Evolutionary conservation across 2,113 vertebrate genomes (phyloP), one percentile per base, ranked within the genome.

Genomic region (Thalassoma bifasciatum): DNA sequence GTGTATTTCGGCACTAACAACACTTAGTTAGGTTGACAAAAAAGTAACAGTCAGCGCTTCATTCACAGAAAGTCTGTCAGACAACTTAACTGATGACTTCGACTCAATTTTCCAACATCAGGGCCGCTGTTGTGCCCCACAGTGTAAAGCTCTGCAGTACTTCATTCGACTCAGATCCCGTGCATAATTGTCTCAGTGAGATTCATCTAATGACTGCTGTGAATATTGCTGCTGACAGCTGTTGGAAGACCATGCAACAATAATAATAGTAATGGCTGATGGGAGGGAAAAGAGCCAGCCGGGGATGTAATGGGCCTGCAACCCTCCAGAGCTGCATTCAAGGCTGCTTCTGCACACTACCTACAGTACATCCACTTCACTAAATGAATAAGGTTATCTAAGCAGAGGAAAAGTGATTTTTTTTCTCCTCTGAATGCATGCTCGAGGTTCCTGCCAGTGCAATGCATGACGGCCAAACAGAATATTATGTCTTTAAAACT

Each of bases 221-320:
- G 68, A 74, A 64, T 71, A 83, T 77, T 69, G 47, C 60, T 74
- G 65, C 79, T 79, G 87, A 87, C 85, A 83, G 71, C 78, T 81
- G 79, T 44, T 77, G 54, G 54, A 83, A 68, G 69, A 71, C 68
- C 54, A 36, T 36, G 61, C 68, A 72, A 82, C 76, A 82, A 84
- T 65, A 83, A 84, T 75, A 71, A 51, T 53, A 52, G 66, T 56
- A 60, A 75, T 69, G 69, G 73, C 53, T 86, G 54, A 76, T 56
- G 1, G 68, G 38, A 68, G 34, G 47, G 17, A 62, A 79, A 83
- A 59, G 37, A n/a, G 58, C 64, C 66, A 67, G 63, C 66, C 64
- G 76, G 72, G 66, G 44, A 69, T 66, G 14, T 73, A 81, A 83
- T 84, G 57, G 42, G 54, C 58, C 56, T 72, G 42, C 11, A 50